Percentiles rank a stretch among this genome's conserved stretches.
Conservation (phyloP, 2,797 vertebrate genomes). For the Thaleichthys pacificus region DNA sequence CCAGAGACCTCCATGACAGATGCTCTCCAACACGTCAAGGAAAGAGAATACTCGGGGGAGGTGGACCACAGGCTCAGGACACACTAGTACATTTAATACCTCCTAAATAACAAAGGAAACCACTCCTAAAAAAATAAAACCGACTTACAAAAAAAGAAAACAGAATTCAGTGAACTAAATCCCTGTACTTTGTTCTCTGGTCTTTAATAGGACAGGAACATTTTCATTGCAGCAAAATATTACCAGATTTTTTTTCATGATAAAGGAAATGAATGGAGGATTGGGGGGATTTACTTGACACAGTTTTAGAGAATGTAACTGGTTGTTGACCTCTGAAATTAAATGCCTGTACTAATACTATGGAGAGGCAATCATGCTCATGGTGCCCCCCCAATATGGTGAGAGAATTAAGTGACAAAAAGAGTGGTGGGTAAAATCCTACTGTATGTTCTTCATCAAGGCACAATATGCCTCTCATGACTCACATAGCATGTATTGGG, state of each 20-base stretch:
- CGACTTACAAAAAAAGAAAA: constrained; percentile 5
- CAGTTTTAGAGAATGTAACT: constrained; percentile 32
- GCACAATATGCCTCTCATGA: too few species aligned
- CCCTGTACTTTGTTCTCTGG: constrained; percentile 20
- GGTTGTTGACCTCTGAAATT: constrained; percentile 46
- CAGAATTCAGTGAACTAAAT: constrained; percentile 34
- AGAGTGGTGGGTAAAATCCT: too few species aligned
- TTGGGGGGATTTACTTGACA: constrained; percentile 32
- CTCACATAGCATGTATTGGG: neutral
- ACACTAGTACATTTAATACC: constrained; percentile 51
- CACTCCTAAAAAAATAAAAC: constrained; percentile 27
- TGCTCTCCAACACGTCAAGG: constrained; percentile 61
- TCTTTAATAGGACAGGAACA: neutral
- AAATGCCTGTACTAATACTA: constrained; percentile 45
- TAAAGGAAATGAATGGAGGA: neutral
- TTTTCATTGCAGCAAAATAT: neutral
- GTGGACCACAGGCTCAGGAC: constrained; percentile 38
- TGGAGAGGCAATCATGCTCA: constrained; percentile 52
- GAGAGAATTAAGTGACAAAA: too few species aligned
- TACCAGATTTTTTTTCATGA: neutral
- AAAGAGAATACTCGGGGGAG: constrained; percentile 42
- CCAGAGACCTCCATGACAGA: constrained; percentile 71
- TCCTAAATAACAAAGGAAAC: constrained; percentile 42
- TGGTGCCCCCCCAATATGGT: too few species aligned
- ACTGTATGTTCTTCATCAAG: too few species aligned